Evolutionary conservation across 2,888 invertebrate genomes (phyloP).

Genomic region (Petrolisthes cinctipes): DNA sequence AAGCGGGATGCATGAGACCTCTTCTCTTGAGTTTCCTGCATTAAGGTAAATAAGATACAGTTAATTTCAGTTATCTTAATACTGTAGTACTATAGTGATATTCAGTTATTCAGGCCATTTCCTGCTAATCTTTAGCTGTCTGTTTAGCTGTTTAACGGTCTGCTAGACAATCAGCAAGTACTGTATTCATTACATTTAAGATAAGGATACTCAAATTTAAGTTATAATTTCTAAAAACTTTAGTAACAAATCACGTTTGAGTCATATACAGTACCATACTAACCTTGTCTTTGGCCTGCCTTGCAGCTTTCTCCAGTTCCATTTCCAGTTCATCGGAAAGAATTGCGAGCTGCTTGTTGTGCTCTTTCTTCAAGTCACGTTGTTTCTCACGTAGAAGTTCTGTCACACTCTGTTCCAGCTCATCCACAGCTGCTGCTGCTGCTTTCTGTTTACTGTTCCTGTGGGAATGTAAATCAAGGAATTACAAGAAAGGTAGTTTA

Average conservation of each 20-base stretch:
- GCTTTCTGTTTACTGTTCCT: conserved; percentile 42
- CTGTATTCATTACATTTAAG: too few species aligned
- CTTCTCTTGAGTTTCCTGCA: conserved; percentile 50
- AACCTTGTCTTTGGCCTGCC: conserved; percentile 45
- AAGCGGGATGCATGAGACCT: conserved; percentile 31
- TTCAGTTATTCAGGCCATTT: too few species aligned
- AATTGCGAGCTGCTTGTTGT: conserved; percentile 37
- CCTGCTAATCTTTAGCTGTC: too few species aligned
- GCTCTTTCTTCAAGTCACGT: conserved; percentile 37
- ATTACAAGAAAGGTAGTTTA: background rate
- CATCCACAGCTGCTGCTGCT: conserved; percentile 41
- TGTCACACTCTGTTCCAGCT: conserved; percentile 38
- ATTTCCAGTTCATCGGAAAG: conserved; percentile 42
- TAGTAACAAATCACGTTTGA: too few species aligned
- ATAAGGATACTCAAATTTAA: too few species aligned
- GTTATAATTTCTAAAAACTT: too few species aligned
- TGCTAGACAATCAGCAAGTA: too few species aligned
- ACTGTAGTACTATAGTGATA: too few species aligned
- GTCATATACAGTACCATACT: background rate
- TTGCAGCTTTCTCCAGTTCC: conserved; percentile 47
- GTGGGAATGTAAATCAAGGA: background rate
- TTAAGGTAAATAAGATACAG: too few species aligned
- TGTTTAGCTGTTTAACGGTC: too few species aligned
- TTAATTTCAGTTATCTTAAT: too few species aligned
- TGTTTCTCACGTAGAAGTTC: conserved; percentile 47